Evolutionary conservation across 2,888 invertebrate genomes (phyloP).

Genomic region (Eurois occulta): DNA sequence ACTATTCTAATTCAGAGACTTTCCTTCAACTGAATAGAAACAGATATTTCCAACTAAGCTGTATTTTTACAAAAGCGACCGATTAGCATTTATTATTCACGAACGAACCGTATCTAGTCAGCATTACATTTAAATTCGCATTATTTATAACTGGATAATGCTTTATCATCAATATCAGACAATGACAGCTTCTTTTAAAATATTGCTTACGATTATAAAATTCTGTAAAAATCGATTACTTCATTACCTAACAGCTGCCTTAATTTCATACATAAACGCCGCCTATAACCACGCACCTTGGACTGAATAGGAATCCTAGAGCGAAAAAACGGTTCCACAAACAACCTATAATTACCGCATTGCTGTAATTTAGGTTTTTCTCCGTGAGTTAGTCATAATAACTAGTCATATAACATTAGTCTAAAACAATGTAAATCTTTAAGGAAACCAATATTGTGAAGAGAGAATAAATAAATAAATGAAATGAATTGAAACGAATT

Average conservation of each 20-base stretch:
- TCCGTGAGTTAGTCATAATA: no score
- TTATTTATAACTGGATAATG: slow-evolving; percentile 20
- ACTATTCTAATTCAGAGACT: slow-evolving; percentile 3
- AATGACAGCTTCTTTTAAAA: neutral
- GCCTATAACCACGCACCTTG: neutral
- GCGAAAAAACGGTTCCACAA: neutral
- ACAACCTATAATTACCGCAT: neutral
- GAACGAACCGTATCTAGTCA: slow-evolving; percentile 2
- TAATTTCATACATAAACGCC: neutral
- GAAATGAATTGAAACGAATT: no score
- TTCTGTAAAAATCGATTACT: neutral
- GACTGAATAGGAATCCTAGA: neutral
- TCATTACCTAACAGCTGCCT: neutral
- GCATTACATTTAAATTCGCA: slow-evolving; percentile 17
- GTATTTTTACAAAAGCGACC: slow-evolving; percentile 9
- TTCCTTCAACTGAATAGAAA: neutral
- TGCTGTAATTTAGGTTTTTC: neutral
- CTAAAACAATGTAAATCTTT: no score
- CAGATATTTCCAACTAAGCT: neutral
- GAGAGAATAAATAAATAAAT: no score
- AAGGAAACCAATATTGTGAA: no score
- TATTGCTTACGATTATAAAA: neutral
- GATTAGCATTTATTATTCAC: slow-evolving; percentile 24
- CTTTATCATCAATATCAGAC: slow-evolving; percentile 28
- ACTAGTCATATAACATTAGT: no score